These are phyloP conservation scores for Myopa testacea DNA, from an alignment of 2,888 invertebrate genomes.

Conservation along the genomic window DNA sequence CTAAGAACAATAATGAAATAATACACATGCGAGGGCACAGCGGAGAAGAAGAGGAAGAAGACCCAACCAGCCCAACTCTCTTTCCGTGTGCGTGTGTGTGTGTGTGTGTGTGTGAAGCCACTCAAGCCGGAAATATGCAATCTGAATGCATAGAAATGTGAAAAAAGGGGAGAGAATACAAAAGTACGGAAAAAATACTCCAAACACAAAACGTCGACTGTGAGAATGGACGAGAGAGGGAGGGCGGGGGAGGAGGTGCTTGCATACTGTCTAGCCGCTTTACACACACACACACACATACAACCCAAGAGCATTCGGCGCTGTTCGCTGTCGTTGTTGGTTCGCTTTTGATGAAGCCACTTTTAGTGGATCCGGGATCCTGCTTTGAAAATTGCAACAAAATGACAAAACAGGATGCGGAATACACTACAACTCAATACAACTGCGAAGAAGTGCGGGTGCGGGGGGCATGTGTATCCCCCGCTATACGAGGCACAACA, in stretches of 20 bases:
- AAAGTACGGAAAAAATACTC: background rate
- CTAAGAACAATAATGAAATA: conserved; percentile 44
- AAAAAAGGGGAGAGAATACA: background rate
- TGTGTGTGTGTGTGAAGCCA: conserved; percentile 23
- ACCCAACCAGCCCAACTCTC: too few relatives aligned
- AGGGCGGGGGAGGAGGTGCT: background rate
- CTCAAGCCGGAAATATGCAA: conserved; percentile 46
- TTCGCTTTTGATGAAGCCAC: conserved; percentile 14
- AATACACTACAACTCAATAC: background rate
- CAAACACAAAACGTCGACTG: conserved; percentile 2
- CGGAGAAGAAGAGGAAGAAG: background rate
- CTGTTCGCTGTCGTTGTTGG: background rate
- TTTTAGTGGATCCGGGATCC: conserved; percentile 12
- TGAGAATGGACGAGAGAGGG: background rate
- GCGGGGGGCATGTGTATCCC: too few relatives aligned
- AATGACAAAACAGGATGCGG: conserved; percentile 22
- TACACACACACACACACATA: background rate
- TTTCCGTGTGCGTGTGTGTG: too few relatives aligned
- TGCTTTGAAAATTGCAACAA: conserved; percentile 25
- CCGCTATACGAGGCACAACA: background rate
- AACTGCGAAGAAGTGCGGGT: background rate
- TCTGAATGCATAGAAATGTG: conserved; percentile 41
- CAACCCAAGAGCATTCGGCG: background rate
- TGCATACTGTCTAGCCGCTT: background rate
- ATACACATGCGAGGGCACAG: conserved; percentile 15